Evolutionary conservation across 2,797 vertebrate genomes (phyloP), one percentile per base, ranked within the genome.

Genomic region (Diplodus sargus): DNA sequence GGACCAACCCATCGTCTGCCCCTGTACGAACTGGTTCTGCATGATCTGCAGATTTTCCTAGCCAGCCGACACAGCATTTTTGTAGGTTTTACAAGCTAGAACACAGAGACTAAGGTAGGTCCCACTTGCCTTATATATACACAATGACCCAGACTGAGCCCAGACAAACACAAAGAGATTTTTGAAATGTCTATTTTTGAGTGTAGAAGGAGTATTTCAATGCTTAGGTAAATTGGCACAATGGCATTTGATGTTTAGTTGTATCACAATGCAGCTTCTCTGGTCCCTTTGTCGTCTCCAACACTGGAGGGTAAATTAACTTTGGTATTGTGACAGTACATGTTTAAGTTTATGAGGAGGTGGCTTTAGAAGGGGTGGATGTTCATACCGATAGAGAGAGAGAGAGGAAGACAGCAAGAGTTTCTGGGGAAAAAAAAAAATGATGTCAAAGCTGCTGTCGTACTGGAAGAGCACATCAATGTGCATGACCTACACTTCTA

Each of bases 11-110:
- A 58, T 63, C 57, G 43, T 63, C 51, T 56, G 51, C 28, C 61
- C 30, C 39, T 8, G 1, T 20, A 42, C 23, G 49, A 49, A 67
- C 42, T 13, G 6, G 17, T 54, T 67, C 18, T 74, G 64, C 58
- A 48, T 54, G 54, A 65, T 65, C 18, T 49, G 42, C 78, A 81
- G n/a, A 75, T 81, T 75, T 71, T 56, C 22, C 43, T 54, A 22
- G 15, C 48, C 14, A 60, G 54, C 30, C 61, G 49, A n/a, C 4
- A 17, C 17, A 76, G 61, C 49, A 66, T 18, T 22, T 58, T 39
- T 34, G n/a, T 34, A 60, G 17, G 17, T 23, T 16, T 62, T 28
- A 53, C 23, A 28, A 25, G 14, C 22, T 53, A 5, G 4, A 62
- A 61, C 17, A 63, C 39, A 53, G 13, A 30, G 34, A 17, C 23